Base-by-base conservation (phyloP, 2,797 vertebrate species). In the Capromys pilorides region DNA sequence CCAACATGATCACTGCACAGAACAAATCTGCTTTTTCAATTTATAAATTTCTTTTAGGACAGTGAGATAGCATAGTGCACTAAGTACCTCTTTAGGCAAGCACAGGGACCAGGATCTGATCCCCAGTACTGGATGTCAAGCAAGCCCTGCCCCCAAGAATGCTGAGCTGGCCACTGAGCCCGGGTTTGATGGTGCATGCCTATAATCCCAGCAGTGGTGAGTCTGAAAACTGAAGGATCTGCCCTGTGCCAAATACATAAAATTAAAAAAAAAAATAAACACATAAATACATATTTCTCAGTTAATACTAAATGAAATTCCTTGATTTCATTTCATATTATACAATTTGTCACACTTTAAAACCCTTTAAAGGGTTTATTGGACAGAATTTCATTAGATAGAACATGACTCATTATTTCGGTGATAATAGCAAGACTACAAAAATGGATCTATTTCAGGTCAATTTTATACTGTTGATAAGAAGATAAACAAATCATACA, bases 331-430 rank as follows among this genome's bases (percentile, higher is more conserved):
- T 16, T 75, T 71, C 3, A 6, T 85, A 11, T 9, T 6, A 84
- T 90, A 54, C 31, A 75, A 86, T 77, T 84, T 93, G 33, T 89
- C 71, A 93, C 64, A 86, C 80, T 24, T 51, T 83, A 91, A 94
- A 41, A 78, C 45, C 5, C 61, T 95, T 45, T 45, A 45, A 45
- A 45, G 41, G 59, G 93, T 87, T 5, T 66, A 28, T 69, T 45
- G 94, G 75, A 61, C 31, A 92, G 10, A 5, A 36, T n/a, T n/a
- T n/a, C n/a, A n/a, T n/a, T 45, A 94, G 75, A 61, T 33, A 92
- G 10, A 5, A 36, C 90, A 57, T 39, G 16, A 87, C 6, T 7
- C 51, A 4, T 16, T 39, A 0, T 7, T 95, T 91, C 54, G 3
- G 19, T 83, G 51, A 92, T 81, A 67, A 94, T 39, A 69, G 28